These are phyloP conservation scores for Calameuta pallipes DNA, from an alignment of 2,888 invertebrate species.

Conservation along the genomic window DNA sequence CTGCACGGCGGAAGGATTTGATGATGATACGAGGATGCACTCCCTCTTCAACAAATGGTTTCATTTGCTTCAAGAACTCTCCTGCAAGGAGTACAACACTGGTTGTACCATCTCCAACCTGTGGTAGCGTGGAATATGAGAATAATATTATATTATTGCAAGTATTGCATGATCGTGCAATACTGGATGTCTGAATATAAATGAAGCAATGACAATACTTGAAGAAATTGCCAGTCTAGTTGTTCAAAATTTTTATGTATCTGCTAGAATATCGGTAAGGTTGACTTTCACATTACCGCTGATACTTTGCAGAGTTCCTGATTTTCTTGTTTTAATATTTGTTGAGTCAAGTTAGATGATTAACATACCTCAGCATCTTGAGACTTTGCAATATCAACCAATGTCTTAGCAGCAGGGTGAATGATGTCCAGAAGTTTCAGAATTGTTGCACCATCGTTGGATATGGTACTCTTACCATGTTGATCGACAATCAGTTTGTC, in stretches of 20 bases:
- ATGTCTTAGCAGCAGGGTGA: slow-evolving; percentile 97
- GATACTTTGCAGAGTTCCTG: not conserved
- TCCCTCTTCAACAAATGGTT: slow-evolving; percentile 96
- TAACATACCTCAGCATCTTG: slow-evolving; percentile 92
- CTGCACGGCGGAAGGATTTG: slow-evolving; percentile 86
- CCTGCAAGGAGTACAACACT: slow-evolving; percentile 96
- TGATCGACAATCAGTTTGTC: slow-evolving; percentile 97
- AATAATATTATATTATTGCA: not conserved
- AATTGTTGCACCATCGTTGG: slow-evolving; percentile 99
- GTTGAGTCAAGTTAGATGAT: not conserved
- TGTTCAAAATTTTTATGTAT: slow-evolving; percentile 31
- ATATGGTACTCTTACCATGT: slow-evolving; percentile 93
- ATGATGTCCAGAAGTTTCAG: slow-evolving; percentile 97
- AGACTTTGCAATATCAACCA: slow-evolving; percentile 99
- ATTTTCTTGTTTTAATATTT: not conserved
- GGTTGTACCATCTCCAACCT: slow-evolving; percentile 99
- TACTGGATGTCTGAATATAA: slow-evolving; percentile 45
- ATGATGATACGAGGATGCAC: slow-evolving; percentile 95
- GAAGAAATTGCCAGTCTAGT: slow-evolving; percentile 48
- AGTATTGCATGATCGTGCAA: not conserved
- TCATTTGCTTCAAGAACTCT: slow-evolving; percentile 93
- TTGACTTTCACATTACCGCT: slow-evolving; percentile 8
- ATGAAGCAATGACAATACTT: slow-evolving; percentile 49
- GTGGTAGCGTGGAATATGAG: slow-evolving; percentile 6
- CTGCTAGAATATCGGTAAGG: slow-evolving; percentile 5